Percentiles rank a stretch among this genome's conserved stretches.
phyloP scores from a whole-genome alignment of 2,113 vertebrate genomes.

The Euleptes europaea region DNA sequence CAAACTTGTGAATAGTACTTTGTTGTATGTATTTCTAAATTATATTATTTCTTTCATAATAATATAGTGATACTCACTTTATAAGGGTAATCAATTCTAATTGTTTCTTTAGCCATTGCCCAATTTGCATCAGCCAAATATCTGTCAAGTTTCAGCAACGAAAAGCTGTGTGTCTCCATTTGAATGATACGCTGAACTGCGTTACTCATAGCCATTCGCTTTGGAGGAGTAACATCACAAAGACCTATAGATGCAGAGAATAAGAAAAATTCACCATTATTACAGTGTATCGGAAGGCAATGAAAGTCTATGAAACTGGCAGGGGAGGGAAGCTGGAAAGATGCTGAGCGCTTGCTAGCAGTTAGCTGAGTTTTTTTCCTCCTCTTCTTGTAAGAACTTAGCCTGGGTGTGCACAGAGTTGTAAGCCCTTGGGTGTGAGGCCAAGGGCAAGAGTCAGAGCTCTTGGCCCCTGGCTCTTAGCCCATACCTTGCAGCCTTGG shows the following conservation, averaged over 20 bases:
- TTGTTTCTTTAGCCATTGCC: slow-evolving; percentile 61
- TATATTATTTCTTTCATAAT: background rate
- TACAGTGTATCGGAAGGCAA: background rate
- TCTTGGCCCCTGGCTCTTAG: too few relatives aligned
- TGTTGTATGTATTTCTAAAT: background rate
- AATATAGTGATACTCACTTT: slow-evolving; percentile 45
- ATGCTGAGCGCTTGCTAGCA: background rate
- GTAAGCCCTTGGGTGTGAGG: too few relatives aligned
- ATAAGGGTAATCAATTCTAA: slow-evolving; percentile 63
- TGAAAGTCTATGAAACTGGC: background rate
- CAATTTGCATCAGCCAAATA: slow-evolving; percentile 72
- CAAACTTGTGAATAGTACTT: background rate
- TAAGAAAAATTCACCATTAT: background rate
- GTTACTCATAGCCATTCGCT: slow-evolving; percentile 66
- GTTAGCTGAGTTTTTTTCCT: too few relatives aligned
- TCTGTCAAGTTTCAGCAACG: slow-evolving; percentile 69
- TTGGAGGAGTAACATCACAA: slow-evolving; percentile 64
- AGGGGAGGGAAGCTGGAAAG: background rate
- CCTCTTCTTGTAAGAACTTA: too few relatives aligned
- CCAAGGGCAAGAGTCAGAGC: too few relatives aligned
- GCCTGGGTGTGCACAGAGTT: too few relatives aligned
- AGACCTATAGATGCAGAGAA: slow-evolving; percentile 59
- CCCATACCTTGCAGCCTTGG: too few relatives aligned
- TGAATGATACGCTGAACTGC: slow-evolving; percentile 68
- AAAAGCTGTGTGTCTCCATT: slow-evolving; percentile 51